Evolutionary conservation across 2,113 vertebrate species (phyloP).

Genomic region (Dascyllus trimaculatus): DNA sequence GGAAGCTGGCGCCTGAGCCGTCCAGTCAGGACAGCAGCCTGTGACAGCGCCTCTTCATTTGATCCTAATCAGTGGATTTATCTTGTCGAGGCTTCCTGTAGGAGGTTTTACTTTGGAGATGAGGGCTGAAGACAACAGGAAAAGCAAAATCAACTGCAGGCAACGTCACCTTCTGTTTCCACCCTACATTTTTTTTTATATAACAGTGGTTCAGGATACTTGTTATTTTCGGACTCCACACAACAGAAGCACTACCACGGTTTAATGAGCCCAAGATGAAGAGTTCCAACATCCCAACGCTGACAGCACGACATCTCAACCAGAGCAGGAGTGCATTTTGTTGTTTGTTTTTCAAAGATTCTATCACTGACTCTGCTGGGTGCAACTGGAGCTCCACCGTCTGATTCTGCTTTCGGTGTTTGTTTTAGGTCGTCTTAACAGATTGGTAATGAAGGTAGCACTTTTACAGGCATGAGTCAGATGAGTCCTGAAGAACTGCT

Average conservation of each 20-base stretch:
- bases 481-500: neutral
- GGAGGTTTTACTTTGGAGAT: neutral
- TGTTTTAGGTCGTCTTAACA: slow-evolving; percentile 18
- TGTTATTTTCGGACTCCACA: slow-evolving; percentile 5
- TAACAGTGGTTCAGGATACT: neutral
- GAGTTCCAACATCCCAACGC: neutral
- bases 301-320: slow-evolving; percentile 33
- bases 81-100: neutral
- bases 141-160: slow-evolving; percentile 16
- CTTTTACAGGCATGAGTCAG: slow-evolving; percentile 21
- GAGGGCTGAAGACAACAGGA: slow-evolving; percentile 12
- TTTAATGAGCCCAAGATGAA: slow-evolving; percentile 12
- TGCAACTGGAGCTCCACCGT: slow-evolving; percentile 33
- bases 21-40: slow-evolving; percentile 90
- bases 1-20: slow-evolving; percentile 84
- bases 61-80: neutral
- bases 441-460: neutral
- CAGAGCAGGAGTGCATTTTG: slow-evolving; percentile 8
- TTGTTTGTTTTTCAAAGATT: neutral
- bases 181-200: neutral
- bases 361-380: slow-evolving; percentile 13
- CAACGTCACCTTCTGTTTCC: neutral
- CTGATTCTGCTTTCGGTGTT: slow-evolving; percentile 21
- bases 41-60: slow-evolving; percentile 55
- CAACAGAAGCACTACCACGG: slow-evolving; percentile 1